Percentiles rank a stretch among this genome's conserved stretches.
phyloP scores from a whole-genome alignment of 1,140 invertebrate species.

The Aphis craccivora region DNA sequence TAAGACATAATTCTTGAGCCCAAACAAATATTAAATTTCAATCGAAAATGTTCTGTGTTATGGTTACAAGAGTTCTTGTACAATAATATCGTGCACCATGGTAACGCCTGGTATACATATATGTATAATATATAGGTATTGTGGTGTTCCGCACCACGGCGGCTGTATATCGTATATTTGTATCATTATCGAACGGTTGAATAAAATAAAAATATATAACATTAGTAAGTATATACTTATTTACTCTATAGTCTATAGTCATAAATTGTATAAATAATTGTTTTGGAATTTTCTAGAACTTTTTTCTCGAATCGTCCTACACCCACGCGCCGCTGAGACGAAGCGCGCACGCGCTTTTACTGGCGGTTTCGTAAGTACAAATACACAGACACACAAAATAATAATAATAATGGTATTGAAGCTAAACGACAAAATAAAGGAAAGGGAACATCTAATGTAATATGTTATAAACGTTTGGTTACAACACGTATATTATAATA shows the following conservation, averaged over 20 bases:
- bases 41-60: too few species aligned
- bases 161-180: neutral
- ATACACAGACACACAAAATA: neutral
- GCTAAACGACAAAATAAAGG: neutral
- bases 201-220: neutral
- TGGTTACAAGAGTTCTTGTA: neutral
- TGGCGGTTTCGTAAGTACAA: neutral
- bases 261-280: neutral
- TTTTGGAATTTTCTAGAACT: constrained; percentile 33
- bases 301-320: neutral
- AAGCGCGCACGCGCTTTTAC: neutral
- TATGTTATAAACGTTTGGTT: neutral
- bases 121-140: too few species aligned
- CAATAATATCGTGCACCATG: neutral
- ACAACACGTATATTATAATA: neutral
- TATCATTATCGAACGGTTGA: neutral
- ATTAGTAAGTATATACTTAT: neutral
- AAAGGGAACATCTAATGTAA: neutral
- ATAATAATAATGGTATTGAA: neutral
- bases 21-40: neutral
- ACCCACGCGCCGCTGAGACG: neutral
- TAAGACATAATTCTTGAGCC: too few species aligned
- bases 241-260: too few species aligned
- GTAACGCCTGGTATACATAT: neutral
- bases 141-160: neutral